These are phyloP conservation scores for Chrysina gloriosa DNA, from an alignment of 2,888 invertebrate genomes.

Conservation along the genomic window DNA sequence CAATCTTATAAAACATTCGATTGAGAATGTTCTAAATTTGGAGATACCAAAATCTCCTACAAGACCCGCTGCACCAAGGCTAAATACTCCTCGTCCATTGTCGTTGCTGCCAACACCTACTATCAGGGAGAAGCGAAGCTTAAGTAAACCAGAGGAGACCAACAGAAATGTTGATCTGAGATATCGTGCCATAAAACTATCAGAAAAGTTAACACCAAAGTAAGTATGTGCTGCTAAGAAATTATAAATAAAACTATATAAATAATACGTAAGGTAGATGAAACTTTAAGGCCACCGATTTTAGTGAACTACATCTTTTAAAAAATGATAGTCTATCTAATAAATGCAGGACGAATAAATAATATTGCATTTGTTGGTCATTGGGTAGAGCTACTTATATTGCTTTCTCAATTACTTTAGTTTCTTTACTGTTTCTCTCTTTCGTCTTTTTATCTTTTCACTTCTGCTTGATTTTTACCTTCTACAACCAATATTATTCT, in stretches of 20 bases:
- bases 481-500: no score
- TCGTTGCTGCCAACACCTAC: constrained; percentile 14
- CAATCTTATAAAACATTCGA: neutral
- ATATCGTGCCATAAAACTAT: constrained; percentile 8
- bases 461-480: no score
- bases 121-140: constrained; percentile 8
- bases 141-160: neutral
- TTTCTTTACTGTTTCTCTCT: no score
- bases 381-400: no score
- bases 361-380: no score
- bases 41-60: neutral
- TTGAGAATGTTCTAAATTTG: constrained; percentile 15
- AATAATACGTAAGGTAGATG: no score
- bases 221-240: constrained; percentile 14
- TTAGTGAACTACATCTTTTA: no score
- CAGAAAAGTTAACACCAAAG: constrained; percentile 33
- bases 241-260: neutral
- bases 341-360: no score
- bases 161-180: constrained; percentile 24
- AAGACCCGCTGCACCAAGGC: neutral
- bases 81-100: constrained; percentile 6
- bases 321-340: no score
- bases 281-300: no score
- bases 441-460: no score
- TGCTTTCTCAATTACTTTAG: no score